These are phyloP conservation scores for Poeciliopsis prolifica DNA, from an alignment of 2,113 vertebrate species.

Conservation along the genomic window DNA sequence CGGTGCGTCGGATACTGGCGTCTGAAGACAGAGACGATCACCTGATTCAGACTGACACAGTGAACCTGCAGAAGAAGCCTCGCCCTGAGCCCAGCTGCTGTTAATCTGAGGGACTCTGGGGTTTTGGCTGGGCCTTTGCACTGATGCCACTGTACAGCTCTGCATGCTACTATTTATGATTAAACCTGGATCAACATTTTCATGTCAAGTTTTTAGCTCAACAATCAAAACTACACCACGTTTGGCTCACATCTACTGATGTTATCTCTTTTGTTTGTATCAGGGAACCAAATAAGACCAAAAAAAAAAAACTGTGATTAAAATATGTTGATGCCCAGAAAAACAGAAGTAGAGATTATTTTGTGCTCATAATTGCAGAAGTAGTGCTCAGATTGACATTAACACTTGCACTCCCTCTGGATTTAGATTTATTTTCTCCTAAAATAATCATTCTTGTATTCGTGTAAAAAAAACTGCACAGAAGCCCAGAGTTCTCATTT, in stretches of 20 bases:
- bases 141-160: not conserved
- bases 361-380: not conserved
- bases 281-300: not conserved
- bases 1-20: conserved; percentile 87
- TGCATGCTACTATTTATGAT: not conserved
- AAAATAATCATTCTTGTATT: too few relatives aligned
- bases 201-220: not conserved
- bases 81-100: conserved; percentile 86
- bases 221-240: not conserved
- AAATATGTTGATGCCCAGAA: not conserved
- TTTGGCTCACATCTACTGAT: not conserved
- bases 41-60: conserved; percentile 88
- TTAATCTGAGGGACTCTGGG: conserved; percentile 67
- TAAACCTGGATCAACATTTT: not conserved
- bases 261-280: too few relatives aligned
- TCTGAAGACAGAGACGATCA: conserved; percentile 87
- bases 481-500: not conserved
- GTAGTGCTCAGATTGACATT: not conserved
- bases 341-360: not conserved
- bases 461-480: not conserved
- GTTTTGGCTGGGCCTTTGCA: not conserved
- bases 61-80: conserved; percentile 87
- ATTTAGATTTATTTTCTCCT: not conserved
- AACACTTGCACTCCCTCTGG: not conserved
- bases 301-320: not conserved